Base-by-base conservation (phyloP, 2,888 invertebrate species). In the Plebejus argus region DNA sequence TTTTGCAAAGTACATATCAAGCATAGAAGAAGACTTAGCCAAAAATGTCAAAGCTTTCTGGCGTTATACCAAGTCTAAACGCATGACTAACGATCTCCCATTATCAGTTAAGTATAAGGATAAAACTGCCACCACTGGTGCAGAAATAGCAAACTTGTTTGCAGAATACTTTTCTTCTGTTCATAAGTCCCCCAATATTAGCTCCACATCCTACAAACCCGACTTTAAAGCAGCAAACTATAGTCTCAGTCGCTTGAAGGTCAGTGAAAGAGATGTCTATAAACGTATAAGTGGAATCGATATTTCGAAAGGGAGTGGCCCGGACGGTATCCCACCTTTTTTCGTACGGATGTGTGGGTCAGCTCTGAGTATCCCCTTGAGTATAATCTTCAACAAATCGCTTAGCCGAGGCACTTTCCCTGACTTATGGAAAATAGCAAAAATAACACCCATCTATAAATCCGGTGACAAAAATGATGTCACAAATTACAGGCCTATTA, bases 21-120 rank as follows among this genome's bases (percentile, higher is more conserved):
- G 1, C 8, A 58, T 58, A 20, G 58, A 58, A 20, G 58, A 71
- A 71, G 35, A 71, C 7, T 39, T 71, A 18, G 20, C 3, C 10
- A 71, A 71, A 18, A 33, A 71, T 39, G n/a, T 71, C 20, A 71
- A 35, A 39, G 45, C 70, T 8, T 70, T 35, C 35, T 39, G 70
- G 39, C 39, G 33, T 33, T 70, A 33, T 10, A 56, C 53, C 7
- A 18, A 56, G 10, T 56, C n/a, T n/a, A n/a, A n/a, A n/a, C n/a
- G n/a, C n/a, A n/a, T n/a, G n/a, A n/a, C n/a, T n/a, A n/a, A n/a
- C n/a, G n/a, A n/a, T n/a, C n/a, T n/a, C n/a, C n/a, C n/a, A n/a
- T n/a, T n/a, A n/a, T n/a, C n/a, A n/a, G n/a, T n/a, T n/a, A n/a
- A n/a, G n/a, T n/a, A n/a, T n/a, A n/a, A n/a, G n/a, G n/a, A n/a